These are phyloP conservation scores for Gymnocephalus cernua DNA, from an alignment of 2,113 vertebrate genomes.

Conservation along the genomic window DNA sequence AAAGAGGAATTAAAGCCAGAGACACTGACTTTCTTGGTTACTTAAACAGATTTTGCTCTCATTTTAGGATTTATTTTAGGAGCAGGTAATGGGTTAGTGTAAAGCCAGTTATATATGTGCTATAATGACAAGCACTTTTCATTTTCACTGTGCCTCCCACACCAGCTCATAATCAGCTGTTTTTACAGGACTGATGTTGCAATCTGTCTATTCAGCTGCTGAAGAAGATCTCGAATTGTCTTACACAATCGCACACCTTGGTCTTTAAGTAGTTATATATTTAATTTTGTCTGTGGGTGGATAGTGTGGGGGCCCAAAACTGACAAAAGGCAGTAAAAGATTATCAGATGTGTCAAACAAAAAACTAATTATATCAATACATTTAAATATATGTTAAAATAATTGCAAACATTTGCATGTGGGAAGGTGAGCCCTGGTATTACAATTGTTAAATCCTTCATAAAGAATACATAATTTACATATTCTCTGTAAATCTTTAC, in stretches of 20 bases:
- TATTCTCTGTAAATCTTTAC: too few relatives aligned
- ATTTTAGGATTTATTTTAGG: constrained; percentile 70
- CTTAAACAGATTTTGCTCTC: constrained; percentile 64
- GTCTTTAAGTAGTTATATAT: background rate
- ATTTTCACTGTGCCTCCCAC: constrained; percentile 32
- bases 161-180: constrained; percentile 35
- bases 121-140: constrained; percentile 59
- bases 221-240: background rate
- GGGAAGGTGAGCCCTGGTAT: too few relatives aligned
- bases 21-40: constrained; percentile 29
- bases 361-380: background rate
- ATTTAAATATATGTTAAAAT: too few relatives aligned
- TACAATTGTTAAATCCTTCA: too few relatives aligned
- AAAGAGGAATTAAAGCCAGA: constrained; percentile 47
- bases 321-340: background rate
- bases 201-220: constrained; percentile 30
- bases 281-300: background rate
- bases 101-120: constrained; percentile 56
- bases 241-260: background rate
- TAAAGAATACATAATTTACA: too few relatives aligned
- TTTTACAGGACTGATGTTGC: constrained; percentile 30
- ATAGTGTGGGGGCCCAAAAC: background rate
- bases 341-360: background rate
- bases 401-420: too few relatives aligned
- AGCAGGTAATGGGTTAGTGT: constrained; percentile 64